phyloP scores from a whole-genome alignment of 2,888 invertebrate species.

The Bimastos eiseni region DNA sequence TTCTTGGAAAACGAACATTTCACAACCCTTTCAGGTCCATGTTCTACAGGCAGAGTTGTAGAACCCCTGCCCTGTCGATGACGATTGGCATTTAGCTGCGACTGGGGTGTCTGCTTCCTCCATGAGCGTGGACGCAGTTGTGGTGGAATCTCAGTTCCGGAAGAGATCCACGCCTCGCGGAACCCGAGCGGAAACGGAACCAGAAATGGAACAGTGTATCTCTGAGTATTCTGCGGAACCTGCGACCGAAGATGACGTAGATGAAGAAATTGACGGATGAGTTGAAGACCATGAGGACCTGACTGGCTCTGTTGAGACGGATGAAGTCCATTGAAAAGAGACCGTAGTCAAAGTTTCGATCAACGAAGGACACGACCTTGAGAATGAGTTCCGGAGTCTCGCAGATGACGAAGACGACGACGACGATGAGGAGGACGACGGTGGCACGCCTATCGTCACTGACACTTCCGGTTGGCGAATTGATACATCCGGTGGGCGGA shows the following conservation, averaged over 20 bases:
- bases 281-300: constrained; percentile 40
- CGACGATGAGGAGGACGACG: constrained; percentile 42
- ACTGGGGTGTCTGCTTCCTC: background rate
- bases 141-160: constrained; percentile 8
- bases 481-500: too few relatives aligned
- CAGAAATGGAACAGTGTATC: constrained; percentile 22
- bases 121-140: constrained; percentile 26
- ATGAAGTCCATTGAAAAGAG: background rate
- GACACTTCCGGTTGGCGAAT: background rate
- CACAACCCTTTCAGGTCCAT: too few relatives aligned
- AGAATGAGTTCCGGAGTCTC: constrained; percentile 43
- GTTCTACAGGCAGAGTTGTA: too few relatives aligned
- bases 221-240: constrained; percentile 41
- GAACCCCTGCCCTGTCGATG: too few relatives aligned
- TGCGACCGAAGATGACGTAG: constrained; percentile 42
- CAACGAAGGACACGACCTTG: constrained; percentile 31
- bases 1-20: too few relatives aligned
- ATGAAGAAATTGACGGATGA: constrained; percentile 46
- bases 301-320: constrained; percentile 28
- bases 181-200: background rate
- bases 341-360: constrained; percentile 28
- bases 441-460: constrained; percentile 43
- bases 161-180: constrained; percentile 16
- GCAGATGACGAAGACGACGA: constrained; percentile 44
- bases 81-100: too few relatives aligned